phyloP scores from a whole-genome alignment of 1,140 invertebrate species.

The Papilio machaon region DNA sequence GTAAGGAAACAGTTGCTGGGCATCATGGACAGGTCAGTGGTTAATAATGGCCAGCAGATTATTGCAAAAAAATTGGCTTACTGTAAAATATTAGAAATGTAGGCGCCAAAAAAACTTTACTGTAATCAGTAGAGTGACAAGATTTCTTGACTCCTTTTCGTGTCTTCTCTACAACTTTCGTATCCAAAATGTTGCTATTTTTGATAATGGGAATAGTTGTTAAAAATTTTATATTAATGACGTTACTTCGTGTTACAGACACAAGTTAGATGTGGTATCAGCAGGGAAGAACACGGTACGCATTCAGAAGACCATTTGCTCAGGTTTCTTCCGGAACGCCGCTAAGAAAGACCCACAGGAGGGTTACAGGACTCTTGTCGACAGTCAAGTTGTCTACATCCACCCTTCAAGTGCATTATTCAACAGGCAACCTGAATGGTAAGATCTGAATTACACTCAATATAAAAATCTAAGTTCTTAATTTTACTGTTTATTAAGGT shows the following conservation, averaged over 20 bases:
- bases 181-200: background rate
- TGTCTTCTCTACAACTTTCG: too few species aligned
- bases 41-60: background rate
- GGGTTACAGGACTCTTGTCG: slow-evolving; percentile 98
- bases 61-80: background rate
- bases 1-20: slow-evolving; percentile 98
- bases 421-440: slow-evolving; percentile 99
- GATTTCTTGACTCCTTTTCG: too few species aligned
- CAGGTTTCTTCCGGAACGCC: slow-evolving; percentile 99
- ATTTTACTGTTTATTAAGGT: background rate
- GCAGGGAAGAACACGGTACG: slow-evolving; percentile 97
- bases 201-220: background rate
- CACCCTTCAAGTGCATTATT: slow-evolving; percentile 99
- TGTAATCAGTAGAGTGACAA: too few species aligned
- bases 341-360: slow-evolving; percentile 99
- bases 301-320: slow-evolving; percentile 99
- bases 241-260: slow-evolving; percentile 80
- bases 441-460: slow-evolving; percentile 51
- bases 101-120: too few species aligned
- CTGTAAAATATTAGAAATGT: background rate
- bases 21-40: slow-evolving; percentile 95
- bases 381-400: slow-evolving; percentile 99
- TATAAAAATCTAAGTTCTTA: background rate
- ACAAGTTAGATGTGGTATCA: slow-evolving; percentile 98
- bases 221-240: background rate